Percentiles rank a stretch among this genome's conserved stretches.
These are phyloP conservation scores for Ethmia dodecea DNA, from an alignment of 2,888 invertebrate species.

Conservation along the genomic window DNA sequence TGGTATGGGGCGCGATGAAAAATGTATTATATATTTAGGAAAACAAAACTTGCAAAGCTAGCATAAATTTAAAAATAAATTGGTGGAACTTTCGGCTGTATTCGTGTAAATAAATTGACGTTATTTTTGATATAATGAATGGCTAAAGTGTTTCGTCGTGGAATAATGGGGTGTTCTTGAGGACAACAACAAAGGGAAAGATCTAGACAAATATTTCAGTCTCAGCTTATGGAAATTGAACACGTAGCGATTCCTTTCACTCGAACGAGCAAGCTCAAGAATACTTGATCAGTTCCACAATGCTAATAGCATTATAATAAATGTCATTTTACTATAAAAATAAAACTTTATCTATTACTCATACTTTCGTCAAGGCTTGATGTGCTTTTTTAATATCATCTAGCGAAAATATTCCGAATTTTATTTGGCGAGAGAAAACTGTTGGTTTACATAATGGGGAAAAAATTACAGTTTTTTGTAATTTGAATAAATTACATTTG, in stretches of 20 bases:
- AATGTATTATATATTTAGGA: no score
- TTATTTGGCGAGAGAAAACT: background rate
- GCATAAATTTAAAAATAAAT: background rate
- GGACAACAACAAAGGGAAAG: constrained; percentile 39
- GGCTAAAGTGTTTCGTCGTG: constrained; percentile 21
- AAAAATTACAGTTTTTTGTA: background rate
- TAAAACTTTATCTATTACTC: no score
- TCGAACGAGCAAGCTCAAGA: constrained; percentile 22
- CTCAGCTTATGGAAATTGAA: constrained; percentile 41
- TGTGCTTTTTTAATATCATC: background rate
- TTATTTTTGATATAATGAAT: constrained; percentile 4
- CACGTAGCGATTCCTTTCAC: constrained; percentile 30
- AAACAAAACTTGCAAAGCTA: background rate
- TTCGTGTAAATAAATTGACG: background rate
- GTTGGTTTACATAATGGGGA: background rate
- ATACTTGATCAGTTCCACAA: constrained; percentile 17
- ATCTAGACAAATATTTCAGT: constrained; percentile 51
- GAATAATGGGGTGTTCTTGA: constrained; percentile 36
- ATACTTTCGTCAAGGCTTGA: no score
- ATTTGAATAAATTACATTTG: background rate
- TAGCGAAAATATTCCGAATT: background rate
- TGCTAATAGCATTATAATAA: constrained; percentile 8
- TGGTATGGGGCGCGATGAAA: no score
- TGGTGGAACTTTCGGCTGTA: background rate
- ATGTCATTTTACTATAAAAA: background rate